These are phyloP conservation scores for Tiphia femorata DNA, from an alignment of 2,888 invertebrate species.

Conservation along the genomic window DNA sequence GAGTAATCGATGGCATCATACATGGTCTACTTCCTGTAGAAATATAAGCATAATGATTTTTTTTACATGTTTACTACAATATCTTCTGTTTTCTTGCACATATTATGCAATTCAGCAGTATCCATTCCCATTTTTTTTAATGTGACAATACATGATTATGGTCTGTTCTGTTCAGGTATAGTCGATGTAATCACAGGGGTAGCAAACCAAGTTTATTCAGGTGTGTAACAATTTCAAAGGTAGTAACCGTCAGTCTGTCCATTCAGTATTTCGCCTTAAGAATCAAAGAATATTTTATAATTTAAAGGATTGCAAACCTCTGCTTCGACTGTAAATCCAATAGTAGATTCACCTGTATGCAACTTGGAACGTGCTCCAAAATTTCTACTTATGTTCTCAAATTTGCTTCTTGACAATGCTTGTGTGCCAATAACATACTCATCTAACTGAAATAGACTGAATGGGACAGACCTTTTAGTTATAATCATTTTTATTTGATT, in stretches of 20 bases:
- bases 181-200: slow-evolving; percentile 64
- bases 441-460: slow-evolving; percentile 42
- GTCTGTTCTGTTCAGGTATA: slow-evolving; percentile 69
- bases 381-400: no score
- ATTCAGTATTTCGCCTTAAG: slow-evolving; percentile 59
- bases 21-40: not conserved
- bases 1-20: not conserved
- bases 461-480: slow-evolving; percentile 60
- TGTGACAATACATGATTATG: slow-evolving; percentile 54
- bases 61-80: slow-evolving; percentile 1
- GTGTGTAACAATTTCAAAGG: slow-evolving; percentile 59
- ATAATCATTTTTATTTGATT: slow-evolving; percentile 24
- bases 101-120: no score
- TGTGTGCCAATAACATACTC: no score
- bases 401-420: no score
- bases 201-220: slow-evolving; percentile 67
- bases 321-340: not conserved
- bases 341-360: no score
- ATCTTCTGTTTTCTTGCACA: not conserved
- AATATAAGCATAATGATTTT: not conserved
- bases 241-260: slow-evolving; percentile 55
- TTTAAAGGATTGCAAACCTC: not conserved
- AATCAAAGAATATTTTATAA: no score
- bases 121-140: slow-evolving; percentile 9
- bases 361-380: no score